Conservation (phyloP, 2,113 vertebrate genomes). For the Emydura subglobosa region DNA sequence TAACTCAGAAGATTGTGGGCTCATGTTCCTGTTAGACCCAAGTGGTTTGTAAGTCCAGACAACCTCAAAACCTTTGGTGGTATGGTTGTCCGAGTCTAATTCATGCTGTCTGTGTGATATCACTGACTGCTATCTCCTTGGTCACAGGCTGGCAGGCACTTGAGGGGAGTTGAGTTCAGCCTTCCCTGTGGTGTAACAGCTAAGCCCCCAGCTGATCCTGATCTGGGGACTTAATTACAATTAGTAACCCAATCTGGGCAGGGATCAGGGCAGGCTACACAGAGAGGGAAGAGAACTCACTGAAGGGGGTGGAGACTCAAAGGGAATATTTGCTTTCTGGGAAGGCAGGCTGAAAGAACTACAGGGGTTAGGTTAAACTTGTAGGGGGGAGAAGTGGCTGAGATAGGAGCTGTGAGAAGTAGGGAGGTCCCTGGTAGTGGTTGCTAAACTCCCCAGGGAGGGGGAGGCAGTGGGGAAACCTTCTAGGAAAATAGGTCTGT, state of each 20-base stretch:
- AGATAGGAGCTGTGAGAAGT: not conserved
- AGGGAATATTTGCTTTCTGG: not conserved
- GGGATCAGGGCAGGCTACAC: not conserved
- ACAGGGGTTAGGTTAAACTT: too few relatives aligned
- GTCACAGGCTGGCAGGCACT: not conserved
- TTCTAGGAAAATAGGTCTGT: not conserved
- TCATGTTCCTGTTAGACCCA: accelerated
- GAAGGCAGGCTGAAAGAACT: not conserved
- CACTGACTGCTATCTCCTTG: not conserved
- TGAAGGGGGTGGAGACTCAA: not conserved
- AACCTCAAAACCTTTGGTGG: not conserved
- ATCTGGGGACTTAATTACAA: not conserved
- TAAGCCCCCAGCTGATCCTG: not conserved
- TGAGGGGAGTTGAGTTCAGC: too few relatives aligned
- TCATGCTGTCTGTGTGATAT: too few relatives aligned
- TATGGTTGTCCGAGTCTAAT: not conserved
- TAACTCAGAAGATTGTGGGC: not conserved
- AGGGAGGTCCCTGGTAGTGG: not conserved
- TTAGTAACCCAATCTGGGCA: not conserved
- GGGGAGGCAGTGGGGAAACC: not conserved
- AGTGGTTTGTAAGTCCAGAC: not conserved
- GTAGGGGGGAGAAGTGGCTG: not conserved
- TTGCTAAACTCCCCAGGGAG: not conserved
- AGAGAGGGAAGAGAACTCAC: not conserved
- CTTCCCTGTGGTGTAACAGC: not conserved